A percentile compares a stretch with the other conserved stretches of the same genome.
Evolutionary conservation across 2,888 invertebrate genomes (phyloP).

Genomic region (Drosophila anomalata): DNA sequence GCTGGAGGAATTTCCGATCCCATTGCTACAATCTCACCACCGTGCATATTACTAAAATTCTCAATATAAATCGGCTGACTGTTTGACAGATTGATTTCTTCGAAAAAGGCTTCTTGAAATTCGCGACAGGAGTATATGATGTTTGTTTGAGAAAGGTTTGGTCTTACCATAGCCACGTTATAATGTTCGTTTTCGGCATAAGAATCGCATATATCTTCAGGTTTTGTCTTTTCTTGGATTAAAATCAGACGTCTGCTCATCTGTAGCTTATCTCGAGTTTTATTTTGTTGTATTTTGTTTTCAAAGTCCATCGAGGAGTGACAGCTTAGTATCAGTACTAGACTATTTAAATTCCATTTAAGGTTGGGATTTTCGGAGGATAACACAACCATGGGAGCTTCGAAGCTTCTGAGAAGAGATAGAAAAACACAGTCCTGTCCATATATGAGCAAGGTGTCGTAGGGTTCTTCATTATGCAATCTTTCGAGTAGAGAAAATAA

Average conservation of each 20-base stretch:
- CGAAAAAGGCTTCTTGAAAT: conserved; percentile 19
- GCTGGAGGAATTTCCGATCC: conserved; percentile 54
- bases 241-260: conserved; percentile 37
- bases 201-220: conserved; percentile 23
- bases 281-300: not conserved
- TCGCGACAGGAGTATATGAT: conserved; percentile 48
- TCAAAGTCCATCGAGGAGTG: not conserved
- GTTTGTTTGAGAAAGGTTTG: not conserved
- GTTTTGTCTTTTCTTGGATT: not conserved
- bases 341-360: conserved; percentile 25
- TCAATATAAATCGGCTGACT: conserved; percentile 42
- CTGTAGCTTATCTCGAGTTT: conserved; percentile 12
- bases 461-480: conserved; percentile 34
- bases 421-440: conserved; percentile 46
- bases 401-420: conserved; percentile 19
- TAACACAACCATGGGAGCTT: conserved; percentile 5
- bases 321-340: conserved; percentile 17
- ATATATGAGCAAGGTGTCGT: conserved; percentile 37
- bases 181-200: conserved; percentile 47
- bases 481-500: conserved; percentile 23
- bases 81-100: conserved; percentile 3
- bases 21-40: conserved; percentile 36
- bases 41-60: conserved; percentile 57
- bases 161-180: conserved; percentile 52
- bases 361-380: conserved; percentile 8